Evolutionary conservation across 2,113 vertebrate genomes (phyloP).

Genomic region (Prochilodus magdalenae): DNA sequence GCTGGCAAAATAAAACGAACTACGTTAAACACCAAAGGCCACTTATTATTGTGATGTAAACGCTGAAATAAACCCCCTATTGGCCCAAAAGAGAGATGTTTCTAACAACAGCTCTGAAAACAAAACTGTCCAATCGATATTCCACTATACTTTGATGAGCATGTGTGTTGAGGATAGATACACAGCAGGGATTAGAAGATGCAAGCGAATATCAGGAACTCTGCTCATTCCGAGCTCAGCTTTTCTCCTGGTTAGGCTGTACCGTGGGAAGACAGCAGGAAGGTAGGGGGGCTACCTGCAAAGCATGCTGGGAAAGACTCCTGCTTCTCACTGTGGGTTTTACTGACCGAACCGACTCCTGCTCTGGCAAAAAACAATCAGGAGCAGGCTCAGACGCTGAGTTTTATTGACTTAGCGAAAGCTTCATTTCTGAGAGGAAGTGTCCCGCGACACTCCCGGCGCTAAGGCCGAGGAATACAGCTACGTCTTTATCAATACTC

Average conservation of each 20-base stretch:
- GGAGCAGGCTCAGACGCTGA: not conserved
- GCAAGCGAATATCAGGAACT: not conserved
- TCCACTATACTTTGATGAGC: no score
- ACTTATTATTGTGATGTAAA: no score
- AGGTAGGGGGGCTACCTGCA: constrained; percentile 1
- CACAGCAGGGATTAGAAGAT: no score
- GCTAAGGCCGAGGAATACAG: constrained; percentile 12
- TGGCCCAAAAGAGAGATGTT: no score
- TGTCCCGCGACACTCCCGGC: not conserved
- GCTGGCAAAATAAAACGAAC: no score
- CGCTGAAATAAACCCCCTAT: no score
- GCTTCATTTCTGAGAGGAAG: constrained; percentile 5
- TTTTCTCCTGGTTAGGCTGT: not conserved
- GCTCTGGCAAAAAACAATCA: constrained; percentile 24
- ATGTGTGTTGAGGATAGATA: no score
- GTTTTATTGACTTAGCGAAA: constrained; percentile 39
- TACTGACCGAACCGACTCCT: constrained; percentile 6
- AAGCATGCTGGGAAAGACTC: not conserved
- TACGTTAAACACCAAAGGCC: no score
- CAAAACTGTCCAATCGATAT: no score
- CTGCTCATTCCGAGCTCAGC: not conserved
- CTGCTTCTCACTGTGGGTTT: constrained; percentile 25
- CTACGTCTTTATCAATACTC: constrained; percentile 42
- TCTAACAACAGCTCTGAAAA: no score
- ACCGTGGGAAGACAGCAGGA: constrained; percentile 23